Evolutionary conservation across 1,140 invertebrate genomes (phyloP).

Genomic region (Pectinophora gossypiella): DNA sequence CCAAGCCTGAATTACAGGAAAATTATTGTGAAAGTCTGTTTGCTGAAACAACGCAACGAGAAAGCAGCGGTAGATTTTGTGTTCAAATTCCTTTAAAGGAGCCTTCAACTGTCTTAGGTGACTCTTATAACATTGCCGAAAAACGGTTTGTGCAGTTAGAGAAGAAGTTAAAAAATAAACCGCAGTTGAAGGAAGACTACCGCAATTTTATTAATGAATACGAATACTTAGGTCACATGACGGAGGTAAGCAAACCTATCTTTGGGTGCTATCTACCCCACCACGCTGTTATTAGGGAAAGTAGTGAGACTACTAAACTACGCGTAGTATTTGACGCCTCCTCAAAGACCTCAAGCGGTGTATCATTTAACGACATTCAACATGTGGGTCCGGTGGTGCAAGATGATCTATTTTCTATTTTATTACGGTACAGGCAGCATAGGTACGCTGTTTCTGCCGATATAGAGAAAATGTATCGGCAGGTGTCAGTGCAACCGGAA

Average conservation of each 20-base stretch:
- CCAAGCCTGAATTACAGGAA: background rate
- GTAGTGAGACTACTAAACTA: too few species aligned
- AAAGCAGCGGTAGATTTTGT: background rate
- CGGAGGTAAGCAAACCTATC: background rate
- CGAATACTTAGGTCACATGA: background rate
- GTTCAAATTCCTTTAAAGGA: background rate
- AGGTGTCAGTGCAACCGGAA: background rate
- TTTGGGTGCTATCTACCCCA: background rate
- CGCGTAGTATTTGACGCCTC: too few species aligned
- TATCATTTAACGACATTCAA: too few species aligned
- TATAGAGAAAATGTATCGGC: too few species aligned
- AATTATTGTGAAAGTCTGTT: background rate
- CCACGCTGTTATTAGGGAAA: background rate
- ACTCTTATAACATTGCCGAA: too few species aligned
- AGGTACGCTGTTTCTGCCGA: background rate
- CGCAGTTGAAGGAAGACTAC: background rate
- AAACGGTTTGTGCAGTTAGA: background rate
- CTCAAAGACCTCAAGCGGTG: background rate
- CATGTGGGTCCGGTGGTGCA: too few species aligned
- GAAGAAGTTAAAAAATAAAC: background rate
- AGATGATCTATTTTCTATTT: too few species aligned
- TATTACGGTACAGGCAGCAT: background rate
- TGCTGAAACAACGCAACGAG: background rate
- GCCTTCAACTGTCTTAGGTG: background rate
- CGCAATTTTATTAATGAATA: background rate